Conservation (phyloP, 2,888 invertebrate species). For the Volucella inanis region DNA sequence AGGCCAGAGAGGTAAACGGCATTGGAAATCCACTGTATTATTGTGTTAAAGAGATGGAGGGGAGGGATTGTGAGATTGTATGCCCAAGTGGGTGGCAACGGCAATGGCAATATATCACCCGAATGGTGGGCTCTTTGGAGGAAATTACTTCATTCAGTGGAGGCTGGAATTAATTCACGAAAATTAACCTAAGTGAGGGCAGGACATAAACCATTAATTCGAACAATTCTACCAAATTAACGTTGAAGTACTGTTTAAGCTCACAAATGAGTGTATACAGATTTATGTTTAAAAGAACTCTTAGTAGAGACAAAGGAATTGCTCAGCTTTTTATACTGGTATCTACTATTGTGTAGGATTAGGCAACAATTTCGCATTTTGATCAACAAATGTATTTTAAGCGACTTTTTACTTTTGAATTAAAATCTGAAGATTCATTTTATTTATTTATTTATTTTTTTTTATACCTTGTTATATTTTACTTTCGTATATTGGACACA, state of each 20-base stretch:
- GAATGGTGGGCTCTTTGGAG: constrained; percentile 41
- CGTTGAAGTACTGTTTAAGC: constrained; percentile 31
- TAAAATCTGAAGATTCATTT: too few relatives aligned
- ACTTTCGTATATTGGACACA: too few relatives aligned
- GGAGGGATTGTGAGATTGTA: background rate
- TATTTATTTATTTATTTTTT: too few relatives aligned
- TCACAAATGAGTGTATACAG: too few relatives aligned
- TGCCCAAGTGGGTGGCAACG: constrained; percentile 15
- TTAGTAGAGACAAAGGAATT: too few relatives aligned
- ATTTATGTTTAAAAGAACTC: too few relatives aligned
- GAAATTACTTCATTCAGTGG: constrained; percentile 70
- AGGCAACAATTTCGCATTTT: too few relatives aligned
- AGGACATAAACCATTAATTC: constrained; percentile 71
- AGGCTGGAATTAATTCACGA: constrained; percentile 68
- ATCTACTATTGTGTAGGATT: too few relatives aligned
- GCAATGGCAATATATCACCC: constrained; percentile 62
- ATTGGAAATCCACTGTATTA: constrained; percentile 10
- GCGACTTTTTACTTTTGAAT: too few relatives aligned
- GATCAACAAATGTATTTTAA: too few relatives aligned
- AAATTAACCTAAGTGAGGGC: constrained; percentile 74
- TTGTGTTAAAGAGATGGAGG: background rate
- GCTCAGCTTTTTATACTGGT: too few relatives aligned
- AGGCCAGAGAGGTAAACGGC: background rate
- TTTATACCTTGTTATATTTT: too few relatives aligned
- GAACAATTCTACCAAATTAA: constrained; percentile 70